Conservation (phyloP, 2,888 invertebrate genomes). For the Tethea ocularis region DNA sequence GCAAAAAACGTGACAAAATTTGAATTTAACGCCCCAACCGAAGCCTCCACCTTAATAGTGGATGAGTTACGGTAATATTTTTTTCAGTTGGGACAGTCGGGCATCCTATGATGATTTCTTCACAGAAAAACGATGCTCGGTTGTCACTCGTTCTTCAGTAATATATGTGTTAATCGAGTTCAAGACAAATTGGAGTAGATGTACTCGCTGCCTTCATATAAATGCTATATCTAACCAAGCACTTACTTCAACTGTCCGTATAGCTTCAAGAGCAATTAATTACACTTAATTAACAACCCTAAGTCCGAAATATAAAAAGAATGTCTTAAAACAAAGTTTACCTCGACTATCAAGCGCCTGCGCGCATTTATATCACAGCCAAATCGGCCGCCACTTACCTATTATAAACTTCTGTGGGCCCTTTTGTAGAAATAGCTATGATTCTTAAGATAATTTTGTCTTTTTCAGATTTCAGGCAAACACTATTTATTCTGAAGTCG, state of each 20-base stretch:
- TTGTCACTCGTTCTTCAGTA: too few relatives aligned
- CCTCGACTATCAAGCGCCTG: constrained; percentile 37
- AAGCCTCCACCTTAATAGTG: too few relatives aligned
- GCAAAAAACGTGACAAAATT: too few relatives aligned
- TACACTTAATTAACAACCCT: constrained; percentile 16
- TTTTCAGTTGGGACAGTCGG: too few relatives aligned
- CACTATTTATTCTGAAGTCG: not conserved
- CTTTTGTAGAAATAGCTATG: not conserved
- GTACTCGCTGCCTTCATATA: not conserved
- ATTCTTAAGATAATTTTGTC: not conserved
- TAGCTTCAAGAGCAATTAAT: constrained; percentile 15
- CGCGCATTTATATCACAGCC: constrained; percentile 70
- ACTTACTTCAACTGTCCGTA: not conserved
- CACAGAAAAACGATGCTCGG: too few relatives aligned
- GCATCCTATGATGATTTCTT: too few relatives aligned
- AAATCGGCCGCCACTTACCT: constrained; percentile 59
- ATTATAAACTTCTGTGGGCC: constrained; percentile 8
- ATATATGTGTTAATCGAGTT: too few relatives aligned
- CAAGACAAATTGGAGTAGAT: too few relatives aligned
- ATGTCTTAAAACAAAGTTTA: constrained; percentile 29
- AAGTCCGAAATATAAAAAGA: constrained; percentile 19
- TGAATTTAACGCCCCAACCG: too few relatives aligned
- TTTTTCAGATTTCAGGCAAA: not conserved
- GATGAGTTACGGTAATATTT: too few relatives aligned
- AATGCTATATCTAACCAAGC: not conserved